Base-by-base conservation (phyloP, 2,797 vertebrate genomes). In the Gouania willdenowi region DNA sequence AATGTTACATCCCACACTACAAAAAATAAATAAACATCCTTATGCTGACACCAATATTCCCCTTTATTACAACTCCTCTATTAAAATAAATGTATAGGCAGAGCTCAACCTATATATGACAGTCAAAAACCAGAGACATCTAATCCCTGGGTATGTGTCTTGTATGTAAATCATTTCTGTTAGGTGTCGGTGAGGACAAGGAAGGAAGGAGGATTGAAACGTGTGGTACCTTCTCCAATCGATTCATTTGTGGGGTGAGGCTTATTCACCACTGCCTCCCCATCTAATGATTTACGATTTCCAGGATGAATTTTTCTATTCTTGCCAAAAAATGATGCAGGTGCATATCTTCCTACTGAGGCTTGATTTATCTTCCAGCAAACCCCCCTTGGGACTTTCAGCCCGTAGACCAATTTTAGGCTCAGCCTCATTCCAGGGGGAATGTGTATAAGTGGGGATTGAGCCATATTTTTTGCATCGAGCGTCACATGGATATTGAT, bases 261-360 rank as follows among this genome's bases (percentile, higher is more conserved):
- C 70, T 63, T 68, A 75, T 75, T 77, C 77, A 63, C 78, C 20
- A 31, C 65, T 50, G 68, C 59, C 61, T 42, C 64, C 68, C 70
- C 45, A 48, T 70, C 56, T 56, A 44, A 60, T 81, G 81, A 87
- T 87, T 84, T 82, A 87, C 31, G 68, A 66, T 80, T 82, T 76
- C 57, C 70, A 61, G 62, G 71, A 83, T 79, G 65, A 76, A 74
- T 77, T 81, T 81, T 82, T 82, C 71, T 68, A 74, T 81, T 81
- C 79, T 75, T 68, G 71, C 75, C 76, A 72, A 83, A 72, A 73
- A 71, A 74, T 71, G 71, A 79, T 71, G 68, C 66, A 31, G 77
- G 68, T 53, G 60, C 70, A 61, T 45, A 77, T 82, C 77, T 77
- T 69, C 31, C 42, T 2, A 24, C 61, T 64, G 70, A 79, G 8